These are phyloP conservation scores for Gadopsis bispinosus DNA, from an alignment of 2,797 vertebrate species.

Conservation along the genomic window DNA sequence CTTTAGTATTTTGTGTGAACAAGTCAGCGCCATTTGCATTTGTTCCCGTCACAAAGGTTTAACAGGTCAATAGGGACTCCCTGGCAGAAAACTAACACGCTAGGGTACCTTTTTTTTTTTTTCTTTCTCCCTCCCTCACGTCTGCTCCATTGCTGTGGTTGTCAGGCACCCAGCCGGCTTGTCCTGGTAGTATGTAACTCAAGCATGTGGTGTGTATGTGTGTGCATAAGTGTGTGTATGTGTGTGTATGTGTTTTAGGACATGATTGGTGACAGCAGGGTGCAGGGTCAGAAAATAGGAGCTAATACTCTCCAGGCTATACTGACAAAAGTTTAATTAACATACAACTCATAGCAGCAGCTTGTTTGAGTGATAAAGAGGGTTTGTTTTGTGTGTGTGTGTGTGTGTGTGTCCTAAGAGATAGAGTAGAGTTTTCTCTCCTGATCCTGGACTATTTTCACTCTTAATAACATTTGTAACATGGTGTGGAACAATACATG, in stretches of 20 bases:
- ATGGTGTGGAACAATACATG: constrained; percentile 37
- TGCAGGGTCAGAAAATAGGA: constrained; percentile 83
- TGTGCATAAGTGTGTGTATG: constrained; percentile 60
- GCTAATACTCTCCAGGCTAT: constrained; percentile 79
- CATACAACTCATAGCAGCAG: constrained; percentile 66
- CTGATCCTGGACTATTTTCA: constrained; percentile 42
- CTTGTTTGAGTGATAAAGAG: constrained; percentile 48
- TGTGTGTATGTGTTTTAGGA: constrained; percentile 65
- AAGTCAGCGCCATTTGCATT: constrained; percentile 97
- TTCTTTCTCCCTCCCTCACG: constrained; percentile 54
- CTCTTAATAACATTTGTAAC: constrained; percentile 45
- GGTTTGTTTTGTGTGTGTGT: constrained; percentile 18
- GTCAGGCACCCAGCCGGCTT: constrained; percentile 84
- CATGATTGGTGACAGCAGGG: constrained; percentile 83
- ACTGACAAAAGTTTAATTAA: constrained; percentile 81
- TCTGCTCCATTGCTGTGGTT: constrained; percentile 82
- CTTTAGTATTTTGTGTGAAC: constrained; percentile 93
- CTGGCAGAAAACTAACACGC: constrained; percentile 89
- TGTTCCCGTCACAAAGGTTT: constrained; percentile 97
- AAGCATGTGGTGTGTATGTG: constrained; percentile 64
- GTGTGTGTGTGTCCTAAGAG: constrained; percentile 9
- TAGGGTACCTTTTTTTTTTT: constrained; percentile 80
- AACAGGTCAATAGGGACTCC: constrained; percentile 94
- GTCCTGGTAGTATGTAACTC: constrained; percentile 72
- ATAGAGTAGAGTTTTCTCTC: constrained; percentile 48